Evolutionary conservation across 1,140 invertebrate genomes (phyloP), one percentile per base, ranked within the genome.

Genomic region (Augochlora pura): DNA sequence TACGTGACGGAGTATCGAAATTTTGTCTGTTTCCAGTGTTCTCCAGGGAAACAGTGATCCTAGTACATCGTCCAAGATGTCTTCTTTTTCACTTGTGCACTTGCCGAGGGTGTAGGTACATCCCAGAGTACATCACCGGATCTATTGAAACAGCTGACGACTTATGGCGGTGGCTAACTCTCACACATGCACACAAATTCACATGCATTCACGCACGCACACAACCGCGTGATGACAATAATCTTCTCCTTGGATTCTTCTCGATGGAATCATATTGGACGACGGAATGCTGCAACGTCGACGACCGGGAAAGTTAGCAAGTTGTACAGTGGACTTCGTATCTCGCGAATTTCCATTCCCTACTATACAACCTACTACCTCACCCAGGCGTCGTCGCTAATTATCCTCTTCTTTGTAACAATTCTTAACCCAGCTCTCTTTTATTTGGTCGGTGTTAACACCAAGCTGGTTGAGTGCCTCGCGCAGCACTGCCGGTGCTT

Each of bases 301-400:
- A 92, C 88, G 84, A 93, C 94, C 90, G 93, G 94, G 95, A 95
- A 95, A 95, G 95, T 95, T 95, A 96, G 95, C 95, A 95, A 95
- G 95, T 94, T 95, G 95, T 95, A 96, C 94, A 96, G 95, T 95
- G 91, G 89, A 92, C 90, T 92, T 90, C 90, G 90, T 91, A 94
- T 94, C 92, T 75, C 92, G 94, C 93, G 90, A 93, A 92, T 94
- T 94, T 94, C 95, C 94, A 94, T 95, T 94, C 94, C 94, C 91
- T 95, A 95, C 95, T 95, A 95, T 96, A 96, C 95, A 96, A 96
- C 95, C 95, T 95, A 95, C 95, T 96, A 96, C 95, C 95, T 96
- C 95, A 95, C 94, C 94, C 93, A 93, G 94, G 92, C 91, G 87
- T 89, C 89, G 89, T 90, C 91, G 90, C 88, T 86, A 67, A 74